Evolutionary conservation across 2,888 invertebrate genomes (phyloP).

Genomic region (Leptinotarsa haldemani): DNA sequence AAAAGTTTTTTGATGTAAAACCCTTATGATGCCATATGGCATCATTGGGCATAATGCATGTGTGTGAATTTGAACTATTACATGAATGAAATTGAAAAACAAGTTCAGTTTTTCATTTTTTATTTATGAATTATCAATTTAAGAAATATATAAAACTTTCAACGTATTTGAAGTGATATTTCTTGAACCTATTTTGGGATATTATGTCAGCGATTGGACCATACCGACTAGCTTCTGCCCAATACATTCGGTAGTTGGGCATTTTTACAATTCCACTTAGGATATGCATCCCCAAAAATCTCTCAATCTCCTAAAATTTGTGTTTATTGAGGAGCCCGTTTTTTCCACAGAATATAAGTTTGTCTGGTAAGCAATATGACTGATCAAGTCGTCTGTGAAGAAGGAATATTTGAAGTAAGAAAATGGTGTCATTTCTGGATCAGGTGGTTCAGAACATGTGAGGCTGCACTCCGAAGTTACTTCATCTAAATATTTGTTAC

Average conservation of each 20-base stretch:
- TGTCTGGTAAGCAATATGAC: not conserved
- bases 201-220: too few relatives aligned
- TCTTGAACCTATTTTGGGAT: too few relatives aligned
- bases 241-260: not conserved
- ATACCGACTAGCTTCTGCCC: too few relatives aligned
- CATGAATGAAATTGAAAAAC: too few relatives aligned
- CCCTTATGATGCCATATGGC: too few relatives aligned
- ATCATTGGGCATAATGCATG: too few relatives aligned
- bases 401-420: not conserved
- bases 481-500: not conserved
- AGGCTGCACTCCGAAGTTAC: not conserved
- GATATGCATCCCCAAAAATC: not conserved
- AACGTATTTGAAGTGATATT: too few relatives aligned
- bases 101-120: too few relatives aligned
- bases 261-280: slow-evolving; percentile 1
- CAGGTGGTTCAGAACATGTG: not conserved
- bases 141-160: too few relatives aligned
- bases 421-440: not conserved
- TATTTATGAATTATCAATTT: too few relatives aligned
- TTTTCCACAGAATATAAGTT: slow-evolving; percentile 2
- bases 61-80: too few relatives aligned
- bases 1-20: too few relatives aligned
- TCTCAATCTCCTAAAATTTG: not conserved
- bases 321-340: not conserved
- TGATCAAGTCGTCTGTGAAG: not conserved